phyloP scores from a whole-genome alignment of 2,113 vertebrate genomes.

The Hymenochirus boettgeri region DNA sequence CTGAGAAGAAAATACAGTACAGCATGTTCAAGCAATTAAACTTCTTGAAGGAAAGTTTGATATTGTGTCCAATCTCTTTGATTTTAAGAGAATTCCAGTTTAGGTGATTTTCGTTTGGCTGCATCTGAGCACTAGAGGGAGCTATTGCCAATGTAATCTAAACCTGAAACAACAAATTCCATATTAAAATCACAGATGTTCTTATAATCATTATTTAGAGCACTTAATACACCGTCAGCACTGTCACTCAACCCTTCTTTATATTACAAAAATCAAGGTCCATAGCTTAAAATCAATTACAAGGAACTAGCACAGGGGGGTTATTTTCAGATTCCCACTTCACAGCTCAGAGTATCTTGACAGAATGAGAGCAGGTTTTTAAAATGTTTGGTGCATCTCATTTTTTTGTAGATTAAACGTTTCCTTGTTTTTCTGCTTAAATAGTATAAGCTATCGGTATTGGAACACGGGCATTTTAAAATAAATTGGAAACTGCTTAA shows the following conservation, averaged over 20 bases:
- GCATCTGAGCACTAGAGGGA: constrained; percentile 20
- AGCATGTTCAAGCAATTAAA: too few species aligned
- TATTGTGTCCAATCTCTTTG: too few species aligned
- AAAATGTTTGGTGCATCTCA: constrained; percentile 1
- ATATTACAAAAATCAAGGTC: constrained; percentile 27
- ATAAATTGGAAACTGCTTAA: not conserved
- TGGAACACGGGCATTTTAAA: not conserved
- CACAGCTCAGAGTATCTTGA: constrained; percentile 24
- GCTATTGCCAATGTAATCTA: constrained; percentile 22
- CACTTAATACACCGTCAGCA: constrained; percentile 21
- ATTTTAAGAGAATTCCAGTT: too few species aligned
- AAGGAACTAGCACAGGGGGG: constrained; percentile 11
- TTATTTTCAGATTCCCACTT: constrained; percentile 19
- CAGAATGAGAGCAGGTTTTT: constrained; percentile 22
- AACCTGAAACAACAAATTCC: not conserved
- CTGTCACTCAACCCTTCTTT: constrained; percentile 25
- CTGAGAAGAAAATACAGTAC: too few species aligned
- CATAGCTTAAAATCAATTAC: constrained; percentile 22
- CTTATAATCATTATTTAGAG: constrained; percentile 36
- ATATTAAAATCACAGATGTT: constrained; percentile 29
- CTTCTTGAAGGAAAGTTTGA: too few species aligned
- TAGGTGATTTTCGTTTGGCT: not conserved
- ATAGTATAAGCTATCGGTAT: not conserved
- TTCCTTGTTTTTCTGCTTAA: not conserved
- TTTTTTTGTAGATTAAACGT: not conserved